phyloP scores from a whole-genome alignment of 2,113 vertebrate genomes.

The Melospiza melodia region DNA sequence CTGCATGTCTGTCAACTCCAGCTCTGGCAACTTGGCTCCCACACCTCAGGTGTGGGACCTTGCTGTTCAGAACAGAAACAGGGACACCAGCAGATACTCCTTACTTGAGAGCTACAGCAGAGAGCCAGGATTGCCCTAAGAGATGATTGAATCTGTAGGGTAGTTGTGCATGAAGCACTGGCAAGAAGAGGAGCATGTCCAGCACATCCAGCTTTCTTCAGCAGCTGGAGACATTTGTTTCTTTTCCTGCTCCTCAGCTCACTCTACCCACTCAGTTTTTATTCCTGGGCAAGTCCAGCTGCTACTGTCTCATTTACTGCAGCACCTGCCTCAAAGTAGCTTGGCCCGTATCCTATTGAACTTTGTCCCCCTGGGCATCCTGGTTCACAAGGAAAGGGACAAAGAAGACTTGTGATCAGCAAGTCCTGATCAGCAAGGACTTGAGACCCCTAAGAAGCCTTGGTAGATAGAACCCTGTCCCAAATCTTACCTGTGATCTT shows the following conservation, averaged over 20 bases:
- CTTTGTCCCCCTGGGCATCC: not conserved
- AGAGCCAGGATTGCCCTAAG: not conserved
- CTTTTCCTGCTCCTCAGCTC: not conserved
- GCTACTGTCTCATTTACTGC: not conserved
- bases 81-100: not conserved
- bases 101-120: not conserved
- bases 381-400: not conserved
- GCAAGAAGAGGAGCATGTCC: not conserved
- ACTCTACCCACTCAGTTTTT: not conserved
- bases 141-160: not conserved
- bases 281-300: not conserved
- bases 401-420: not conserved
- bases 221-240: not conserved
- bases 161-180: not conserved
- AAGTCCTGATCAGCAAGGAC: not conserved
- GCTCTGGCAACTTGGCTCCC: not conserved
- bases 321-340: not conserved
- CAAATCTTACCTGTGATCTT: not conserved
- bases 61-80: not conserved
- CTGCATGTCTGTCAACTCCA: not conserved
- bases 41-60: not conserved
- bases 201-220: not conserved
- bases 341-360: not conserved
- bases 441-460: not conserved
- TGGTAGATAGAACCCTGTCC: not conserved